Evolutionary conservation across 2,888 invertebrate genomes (phyloP), one percentile per base, ranked within the genome.

Genomic region (Microplitis manilae): DNA sequence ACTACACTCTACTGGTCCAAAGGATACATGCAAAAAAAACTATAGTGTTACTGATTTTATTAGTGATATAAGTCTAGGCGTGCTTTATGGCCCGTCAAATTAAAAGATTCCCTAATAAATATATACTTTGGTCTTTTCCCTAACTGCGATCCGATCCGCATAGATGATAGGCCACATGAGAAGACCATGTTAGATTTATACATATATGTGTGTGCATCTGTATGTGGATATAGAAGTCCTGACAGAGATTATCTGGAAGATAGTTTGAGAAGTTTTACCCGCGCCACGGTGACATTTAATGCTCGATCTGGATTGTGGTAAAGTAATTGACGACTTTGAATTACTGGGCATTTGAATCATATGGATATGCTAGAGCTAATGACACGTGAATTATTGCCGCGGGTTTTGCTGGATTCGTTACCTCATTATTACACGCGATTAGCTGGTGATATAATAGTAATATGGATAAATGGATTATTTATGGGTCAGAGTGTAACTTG

Each of bases 1-100:
- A 61, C 40, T 74, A 64, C 4, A 70, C 61, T 20, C 61, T 61
- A 75, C 64, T 50, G 68, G 41, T 77, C 40, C 72, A 75, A 73
- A 75, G 30, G 75, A 79, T 68, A 77, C 68, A 71, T 38, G 73
- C 9, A 50, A 50, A 50, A 50, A 50, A 50, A 50, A 50, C 9
- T 30, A 50, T 9, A 50, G 50, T 50, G 50, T 50, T 50, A 50
- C 50, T 50, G 50, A 50, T 50, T 50, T 50, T 50, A 50, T 50
- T 50, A 50, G 50, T 50, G 50, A 50, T 50, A 50, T 50, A 50
- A 50, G 50, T 81, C 85, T 84, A 84, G 86, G 85, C 87, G 89
- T 90, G 89, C 89, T 90, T 90, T 90, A 90, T 90, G 89, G 87
- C 83, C 86, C 89, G 89, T 89, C 89, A 90, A 90, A 90, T 89